These are phyloP conservation scores for Pterostichus niger DNA, from an alignment of 2,888 invertebrate species.

Conservation along the genomic window DNA sequence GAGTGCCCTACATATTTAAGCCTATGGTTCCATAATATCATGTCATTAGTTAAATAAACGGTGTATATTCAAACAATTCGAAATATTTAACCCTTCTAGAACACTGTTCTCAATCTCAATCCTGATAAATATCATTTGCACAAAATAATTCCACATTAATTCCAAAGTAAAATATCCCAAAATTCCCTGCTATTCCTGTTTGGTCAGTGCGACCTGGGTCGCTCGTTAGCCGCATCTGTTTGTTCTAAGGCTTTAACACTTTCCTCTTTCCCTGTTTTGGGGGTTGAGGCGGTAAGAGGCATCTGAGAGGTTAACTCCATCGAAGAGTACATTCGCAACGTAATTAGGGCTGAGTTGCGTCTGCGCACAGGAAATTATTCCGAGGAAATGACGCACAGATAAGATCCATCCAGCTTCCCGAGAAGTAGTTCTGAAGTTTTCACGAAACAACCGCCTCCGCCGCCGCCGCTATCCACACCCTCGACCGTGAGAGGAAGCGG, in stretches of 20 bases:
- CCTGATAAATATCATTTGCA: no score
- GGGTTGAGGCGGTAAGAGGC: slow-evolving; percentile 11
- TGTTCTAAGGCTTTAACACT: neutral
- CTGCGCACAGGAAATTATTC: slow-evolving; percentile 64
- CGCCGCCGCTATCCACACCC: neutral
- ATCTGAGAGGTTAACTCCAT: slow-evolving; percentile 53
- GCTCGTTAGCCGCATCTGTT: slow-evolving; percentile 59
- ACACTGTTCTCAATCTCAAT: no score
- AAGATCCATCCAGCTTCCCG: slow-evolving; percentile 63
- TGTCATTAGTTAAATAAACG: no score
- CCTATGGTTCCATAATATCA: no score
- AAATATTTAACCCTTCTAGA: no score
- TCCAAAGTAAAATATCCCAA: slow-evolving; percentile 33
- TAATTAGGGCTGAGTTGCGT: slow-evolving; percentile 59
- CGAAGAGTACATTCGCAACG: slow-evolving; percentile 63
- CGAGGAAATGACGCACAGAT: slow-evolving; percentile 66
- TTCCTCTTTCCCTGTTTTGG: slow-evolving; percentile 1
- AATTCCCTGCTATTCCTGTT: slow-evolving; percentile 8
- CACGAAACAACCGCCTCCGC: slow-evolving; percentile 21
- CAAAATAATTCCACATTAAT: slow-evolving; percentile 8
- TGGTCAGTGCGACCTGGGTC: slow-evolving; percentile 46
- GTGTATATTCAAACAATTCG: no score
- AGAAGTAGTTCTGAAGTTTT: slow-evolving; percentile 64
- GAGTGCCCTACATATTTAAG: no score
- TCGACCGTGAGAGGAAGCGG: neutral